Conservation (phyloP, 2,797 vertebrate genomes). For the Xiphophorus birchmanni region DNA sequence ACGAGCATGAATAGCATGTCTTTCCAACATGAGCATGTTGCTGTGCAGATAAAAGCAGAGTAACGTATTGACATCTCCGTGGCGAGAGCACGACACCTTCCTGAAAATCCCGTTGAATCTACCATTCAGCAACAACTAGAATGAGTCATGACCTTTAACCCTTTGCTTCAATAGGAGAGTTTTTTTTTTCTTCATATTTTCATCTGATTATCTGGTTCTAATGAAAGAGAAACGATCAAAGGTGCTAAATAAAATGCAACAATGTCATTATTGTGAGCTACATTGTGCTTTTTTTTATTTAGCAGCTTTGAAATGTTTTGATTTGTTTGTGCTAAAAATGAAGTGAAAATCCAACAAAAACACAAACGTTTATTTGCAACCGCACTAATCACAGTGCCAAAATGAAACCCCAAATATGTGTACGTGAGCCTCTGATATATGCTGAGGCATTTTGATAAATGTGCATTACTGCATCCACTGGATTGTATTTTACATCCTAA, state of each 20-base stretch:
- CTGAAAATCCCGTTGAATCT: not conserved
- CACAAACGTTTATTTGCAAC: not conserved
- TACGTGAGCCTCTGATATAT: constrained; percentile 28
- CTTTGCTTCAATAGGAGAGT: not conserved
- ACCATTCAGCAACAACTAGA: not conserved
- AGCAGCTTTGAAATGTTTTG: not conserved
- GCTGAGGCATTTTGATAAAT: constrained; percentile 63
- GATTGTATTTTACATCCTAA: constrained; percentile 51
- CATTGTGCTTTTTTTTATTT: not conserved
- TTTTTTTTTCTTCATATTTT: not conserved
- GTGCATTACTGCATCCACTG: constrained; percentile 40
- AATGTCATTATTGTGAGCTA: not conserved
- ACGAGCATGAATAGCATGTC: constrained; percentile 16
- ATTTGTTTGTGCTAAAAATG: not conserved
- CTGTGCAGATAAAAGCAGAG: not conserved
- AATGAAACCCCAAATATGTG: constrained; percentile 32
- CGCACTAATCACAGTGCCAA: not conserved
- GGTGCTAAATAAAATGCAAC: not conserved
- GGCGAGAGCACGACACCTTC: not conserved
- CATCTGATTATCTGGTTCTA: not conserved
- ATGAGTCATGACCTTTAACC: not conserved
- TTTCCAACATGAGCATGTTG: not conserved
- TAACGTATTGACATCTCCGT: not conserved
- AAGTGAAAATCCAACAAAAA: not conserved
- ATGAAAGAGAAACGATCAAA: not conserved